Evolutionary conservation across 2,797 vertebrate species (phyloP).

Genomic region (Darevskia mixta): DNA sequence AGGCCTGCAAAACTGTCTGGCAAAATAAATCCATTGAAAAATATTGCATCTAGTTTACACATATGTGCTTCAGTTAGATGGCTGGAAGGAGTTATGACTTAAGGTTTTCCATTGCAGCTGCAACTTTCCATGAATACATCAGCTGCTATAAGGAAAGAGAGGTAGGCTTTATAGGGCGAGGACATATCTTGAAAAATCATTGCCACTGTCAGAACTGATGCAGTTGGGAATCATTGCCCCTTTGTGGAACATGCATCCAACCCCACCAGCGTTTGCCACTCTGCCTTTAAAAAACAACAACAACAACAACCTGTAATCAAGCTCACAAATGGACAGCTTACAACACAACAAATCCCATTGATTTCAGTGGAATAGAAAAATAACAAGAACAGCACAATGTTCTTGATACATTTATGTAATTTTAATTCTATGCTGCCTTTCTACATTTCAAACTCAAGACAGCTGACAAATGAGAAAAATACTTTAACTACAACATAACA

Average conservation of each 20-base stretch:
- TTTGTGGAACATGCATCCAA: not conserved
- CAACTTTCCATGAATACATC: conserved; percentile 51
- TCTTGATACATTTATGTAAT: too few relatives aligned
- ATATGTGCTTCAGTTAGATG: conserved; percentile 56
- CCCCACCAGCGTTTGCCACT: not conserved
- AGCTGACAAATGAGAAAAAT: too few relatives aligned
- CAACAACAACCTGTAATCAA: not conserved
- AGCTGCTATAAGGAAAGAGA: conserved; percentile 50
- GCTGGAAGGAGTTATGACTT: conserved; percentile 63
- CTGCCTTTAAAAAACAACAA: not conserved
- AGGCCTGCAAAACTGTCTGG: conserved; percentile 55
- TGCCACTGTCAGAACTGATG: not conserved
- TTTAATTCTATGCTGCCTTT: too few relatives aligned
- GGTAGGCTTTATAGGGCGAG: conserved; percentile 55
- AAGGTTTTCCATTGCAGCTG: conserved; percentile 63
- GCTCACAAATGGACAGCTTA: not conserved
- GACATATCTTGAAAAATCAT: conserved; percentile 43
- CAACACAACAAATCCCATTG: not conserved
- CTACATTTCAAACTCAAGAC: too few relatives aligned
- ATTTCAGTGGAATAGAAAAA: not conserved
- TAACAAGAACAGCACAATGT: too few relatives aligned
- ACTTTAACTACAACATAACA: too few relatives aligned
- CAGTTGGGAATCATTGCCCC: conserved; percentile 23
- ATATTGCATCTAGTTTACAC: conserved; percentile 59
- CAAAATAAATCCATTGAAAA: conserved; percentile 63